phyloP scores from a whole-genome alignment of 2,113 vertebrate genomes.

The Megaptera novaeangliae region DNA sequence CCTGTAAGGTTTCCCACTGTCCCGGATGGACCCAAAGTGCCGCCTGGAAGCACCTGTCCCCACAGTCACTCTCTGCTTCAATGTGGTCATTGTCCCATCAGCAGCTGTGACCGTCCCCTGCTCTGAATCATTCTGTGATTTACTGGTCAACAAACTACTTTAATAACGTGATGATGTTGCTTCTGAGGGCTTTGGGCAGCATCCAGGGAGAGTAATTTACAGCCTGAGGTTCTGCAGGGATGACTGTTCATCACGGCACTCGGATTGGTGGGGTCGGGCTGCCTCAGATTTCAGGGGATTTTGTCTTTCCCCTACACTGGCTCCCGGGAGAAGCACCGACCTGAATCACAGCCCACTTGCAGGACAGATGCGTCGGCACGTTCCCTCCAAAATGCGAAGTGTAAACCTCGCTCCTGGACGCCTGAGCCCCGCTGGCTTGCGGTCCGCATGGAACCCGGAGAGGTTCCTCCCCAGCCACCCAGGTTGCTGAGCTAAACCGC shows the following conservation, averaged over 20 bases:
- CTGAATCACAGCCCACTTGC: accelerated
- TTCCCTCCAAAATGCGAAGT: conserved; percentile 26
- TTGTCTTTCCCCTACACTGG: background rate
- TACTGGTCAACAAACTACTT: background rate
- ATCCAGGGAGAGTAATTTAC: background rate
- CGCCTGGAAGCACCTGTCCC: background rate
- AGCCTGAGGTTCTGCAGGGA: background rate
- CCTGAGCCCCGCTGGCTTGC: conserved; percentile 17
- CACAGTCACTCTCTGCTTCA: accelerated
- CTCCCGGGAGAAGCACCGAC: background rate
- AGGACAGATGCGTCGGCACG: background rate
- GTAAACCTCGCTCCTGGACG: conserved; percentile 50
- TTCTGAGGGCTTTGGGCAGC: background rate
- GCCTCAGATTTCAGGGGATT: conserved; percentile 18
- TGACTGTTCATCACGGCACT: background rate
- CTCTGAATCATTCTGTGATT: background rate
- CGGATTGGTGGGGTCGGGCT: background rate
- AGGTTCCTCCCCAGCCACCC: too few species aligned
- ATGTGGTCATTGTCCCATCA: background rate
- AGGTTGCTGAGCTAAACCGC: background rate
- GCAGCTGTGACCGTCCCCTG: background rate
- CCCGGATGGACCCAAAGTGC: background rate
- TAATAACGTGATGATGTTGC: background rate
- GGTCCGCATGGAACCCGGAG: background rate
- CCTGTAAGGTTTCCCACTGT: background rate